Evolutionary conservation across 1,140 invertebrate species (phyloP), one percentile per base, ranked within the genome.

Genomic region (Acromyrmex echinatior): DNA sequence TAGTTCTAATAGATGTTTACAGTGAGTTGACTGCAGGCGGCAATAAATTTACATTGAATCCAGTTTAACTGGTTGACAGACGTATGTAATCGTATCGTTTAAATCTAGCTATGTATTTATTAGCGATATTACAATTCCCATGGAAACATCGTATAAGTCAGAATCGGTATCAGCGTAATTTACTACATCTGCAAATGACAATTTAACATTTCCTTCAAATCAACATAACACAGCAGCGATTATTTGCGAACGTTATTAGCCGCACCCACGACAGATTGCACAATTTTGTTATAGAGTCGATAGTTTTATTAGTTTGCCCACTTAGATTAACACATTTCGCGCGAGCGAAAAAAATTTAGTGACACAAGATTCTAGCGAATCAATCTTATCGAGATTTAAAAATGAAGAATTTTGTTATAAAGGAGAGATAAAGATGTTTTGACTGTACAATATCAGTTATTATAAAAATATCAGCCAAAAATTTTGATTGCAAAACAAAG

Each of bases 31-130:
- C 35, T 31, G 56, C 70, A 14, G 39, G 16, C 70, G 25, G 80
- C 56, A 35, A 84, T 74, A 84, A 74, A 65, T 84, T 84, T 28
- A 63, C 45, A 63, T 76, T 76, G 70, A 84, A 74, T 76, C 80
- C 70, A 84, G 70, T 84, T 84, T 76, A 84, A 84, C 80, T 84
- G 80, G 80, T 62, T 74, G 80, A 84, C 70, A 74, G 80, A 76
- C 56, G n/a, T 76, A 62, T 58, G 80, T 76, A 84, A 84, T 74
- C 39, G 66, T 82, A 60, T 82, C 80, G 70, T 84, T 82, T 82
- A 82, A 70, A 74, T 82, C 68, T 74, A 62, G 25, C 70, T 21
- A 10, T 49, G 56, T 82, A 82, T 84, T 84, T 76, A 84, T 76
- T 84, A 84, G 58, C 28, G 31, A 71, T 81, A 81, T 84, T 82